Conservation (phyloP, 2,797 vertebrate genomes). For the Micrastur ruficollis region DNA sequence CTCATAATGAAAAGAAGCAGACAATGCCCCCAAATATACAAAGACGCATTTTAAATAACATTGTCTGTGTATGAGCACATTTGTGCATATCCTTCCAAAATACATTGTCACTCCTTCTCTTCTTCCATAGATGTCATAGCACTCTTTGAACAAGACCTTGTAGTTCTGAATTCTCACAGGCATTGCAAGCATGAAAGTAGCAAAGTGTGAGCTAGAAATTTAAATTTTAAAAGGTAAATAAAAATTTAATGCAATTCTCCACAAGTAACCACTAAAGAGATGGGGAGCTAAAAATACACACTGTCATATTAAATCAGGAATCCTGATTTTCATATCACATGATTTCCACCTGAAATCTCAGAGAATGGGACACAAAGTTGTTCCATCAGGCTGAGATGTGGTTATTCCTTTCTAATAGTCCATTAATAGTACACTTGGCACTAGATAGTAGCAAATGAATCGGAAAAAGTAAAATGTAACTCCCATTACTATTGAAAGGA, state of each 20-base stretch:
- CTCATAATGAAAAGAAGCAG: slow-evolving; percentile 50
- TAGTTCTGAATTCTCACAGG: slow-evolving; percentile 44
- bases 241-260: not conserved
- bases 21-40: slow-evolving; percentile 39
- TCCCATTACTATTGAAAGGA: not conserved
- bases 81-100: slow-evolving; percentile 31
- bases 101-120: not conserved
- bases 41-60: slow-evolving; percentile 64
- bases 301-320: not conserved
- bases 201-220: slow-evolving; percentile 4
- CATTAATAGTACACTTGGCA: not conserved
- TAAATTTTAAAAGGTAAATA: not conserved
- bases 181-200: not conserved
- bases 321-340: not conserved
- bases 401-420: not conserved
- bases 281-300: not conserved
- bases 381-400: not conserved
- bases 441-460: not conserved
- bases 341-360: not conserved
- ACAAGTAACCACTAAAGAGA: not conserved
- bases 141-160: slow-evolving; percentile 31
- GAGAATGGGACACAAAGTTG: not conserved
- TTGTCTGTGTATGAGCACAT: not conserved
- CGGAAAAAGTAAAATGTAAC: not conserved
- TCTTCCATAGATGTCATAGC: slow-evolving; percentile 36